Evolutionary conservation across 2,797 vertebrate species (phyloP), one percentile per base, ranked within the genome.

Genomic region (Sardinella longiceps): DNA sequence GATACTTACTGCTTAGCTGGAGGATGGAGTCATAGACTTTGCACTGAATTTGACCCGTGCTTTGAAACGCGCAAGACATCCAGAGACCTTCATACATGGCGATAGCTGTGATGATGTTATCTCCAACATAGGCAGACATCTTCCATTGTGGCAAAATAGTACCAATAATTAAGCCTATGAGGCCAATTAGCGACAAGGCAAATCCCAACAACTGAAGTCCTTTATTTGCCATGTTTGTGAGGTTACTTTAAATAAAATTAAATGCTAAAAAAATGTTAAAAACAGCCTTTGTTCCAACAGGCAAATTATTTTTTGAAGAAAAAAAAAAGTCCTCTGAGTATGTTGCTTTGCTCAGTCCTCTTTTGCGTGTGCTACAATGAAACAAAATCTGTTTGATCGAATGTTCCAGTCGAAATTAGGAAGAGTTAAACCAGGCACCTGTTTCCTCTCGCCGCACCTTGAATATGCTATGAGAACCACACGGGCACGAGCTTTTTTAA

Each of bases 131-230:
- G 0, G 97, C 95, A 0, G 96, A 97, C 96, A 97, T 95, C 90
- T 97, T 95, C 97, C 97, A 98, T 90, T 98, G 96, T 0, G 97
- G 97, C 90, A 98, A 51, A 81, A 97, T 95, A 1, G 97, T 98
- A 77, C 96, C 94, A 5, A 94, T 85, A n/a, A 98, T 86, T 83
- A 97, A 84, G 81, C 93, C 97, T 85, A 97, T 91, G 45, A 96
- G 85, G 5, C 97, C 97, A 20, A 97, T 0, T 0, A 97, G 56
- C 0, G 95, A 86, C 83, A 98, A 88, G 58, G 91, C 81, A 85
- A 97, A 98, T 0, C 97, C 97, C 91, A 98, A 85, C 20, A 98
- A 90, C 92, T 98, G 97, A 82, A 98, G 86, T 86, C 97, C 95
- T 1, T 94, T 93, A 90, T 97, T 95, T 85, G 97, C 97, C 97